These are phyloP conservation scores for Samia ricini DNA, from an alignment of 1,140 invertebrate species.

Conservation along the genomic window DNA sequence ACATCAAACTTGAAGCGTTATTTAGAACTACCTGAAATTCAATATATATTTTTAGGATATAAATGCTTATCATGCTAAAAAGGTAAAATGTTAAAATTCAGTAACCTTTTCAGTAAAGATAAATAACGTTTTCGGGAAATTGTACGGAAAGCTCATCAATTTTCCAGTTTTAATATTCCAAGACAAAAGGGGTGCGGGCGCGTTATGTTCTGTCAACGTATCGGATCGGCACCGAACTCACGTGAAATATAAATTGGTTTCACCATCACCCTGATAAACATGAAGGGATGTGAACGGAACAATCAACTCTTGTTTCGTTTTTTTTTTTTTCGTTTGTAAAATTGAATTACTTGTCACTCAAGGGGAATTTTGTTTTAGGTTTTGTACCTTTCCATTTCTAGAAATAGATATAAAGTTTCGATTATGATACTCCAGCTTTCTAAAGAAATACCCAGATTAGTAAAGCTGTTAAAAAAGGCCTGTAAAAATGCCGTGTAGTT, in stretches of 20 bases:
- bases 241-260: conserved; percentile 20
- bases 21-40: too few relatives aligned
- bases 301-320: neutral
- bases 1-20: too few relatives aligned
- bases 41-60: too few relatives aligned
- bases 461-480: too few relatives aligned
- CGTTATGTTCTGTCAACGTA: conserved; percentile 17
- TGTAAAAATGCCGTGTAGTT: too few relatives aligned
- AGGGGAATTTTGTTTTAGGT: too few relatives aligned
- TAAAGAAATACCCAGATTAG: too few relatives aligned
- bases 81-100: neutral
- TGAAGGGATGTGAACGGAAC: neutral
- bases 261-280: neutral
- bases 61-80: too few relatives aligned
- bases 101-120: neutral
- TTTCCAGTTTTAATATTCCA: conserved; percentile 22
- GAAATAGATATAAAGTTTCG: too few relatives aligned
- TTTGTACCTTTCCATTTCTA: too few relatives aligned
- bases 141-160: conserved; percentile 17
- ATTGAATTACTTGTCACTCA: too few relatives aligned
- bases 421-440: too few relatives aligned
- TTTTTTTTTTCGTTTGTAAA: neutral
- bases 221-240: conserved; percentile 15
- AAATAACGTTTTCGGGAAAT: neutral
- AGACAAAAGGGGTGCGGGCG: conserved; percentile 20